phyloP scores from a whole-genome alignment of 2,797 vertebrate genomes.

The Pteropus rufus region DNA sequence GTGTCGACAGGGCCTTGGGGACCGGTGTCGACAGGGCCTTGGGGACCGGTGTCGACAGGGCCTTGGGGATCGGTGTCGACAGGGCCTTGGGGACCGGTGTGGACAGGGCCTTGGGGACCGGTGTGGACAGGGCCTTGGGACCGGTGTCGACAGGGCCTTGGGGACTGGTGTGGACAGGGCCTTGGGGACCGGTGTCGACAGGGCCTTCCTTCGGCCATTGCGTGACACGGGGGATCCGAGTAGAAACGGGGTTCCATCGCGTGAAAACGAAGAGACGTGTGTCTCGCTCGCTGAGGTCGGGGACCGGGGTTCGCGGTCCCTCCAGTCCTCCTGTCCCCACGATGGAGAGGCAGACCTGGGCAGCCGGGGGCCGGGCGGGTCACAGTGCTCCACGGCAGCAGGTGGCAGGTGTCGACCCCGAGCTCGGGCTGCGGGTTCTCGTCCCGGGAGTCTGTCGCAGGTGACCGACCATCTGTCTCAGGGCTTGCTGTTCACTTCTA shows the following conservation, averaged over 20 bases:
- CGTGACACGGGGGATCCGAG: accelerated
- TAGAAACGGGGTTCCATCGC: accelerated
- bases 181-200: not conserved
- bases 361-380: accelerated
- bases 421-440: accelerated
- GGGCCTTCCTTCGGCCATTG: not conserved
- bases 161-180: no score
- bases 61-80: accelerated
- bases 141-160: not conserved
- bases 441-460: not conserved
- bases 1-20: no score
- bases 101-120: no score
- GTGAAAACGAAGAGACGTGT: not conserved
- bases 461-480: accelerated
- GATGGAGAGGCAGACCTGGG: accelerated
- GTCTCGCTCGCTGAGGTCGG: not conserved
- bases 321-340: accelerated
- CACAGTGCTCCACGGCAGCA: accelerated
- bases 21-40: not conserved
- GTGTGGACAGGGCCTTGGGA: not conserved
- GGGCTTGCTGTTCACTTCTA: no score
- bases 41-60: no score
- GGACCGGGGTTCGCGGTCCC: accelerated
- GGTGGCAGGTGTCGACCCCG: not conserved
- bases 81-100: no score